phyloP scores from a whole-genome alignment of 2,888 invertebrate genomes.

The Pyralis farinalis region DNA sequence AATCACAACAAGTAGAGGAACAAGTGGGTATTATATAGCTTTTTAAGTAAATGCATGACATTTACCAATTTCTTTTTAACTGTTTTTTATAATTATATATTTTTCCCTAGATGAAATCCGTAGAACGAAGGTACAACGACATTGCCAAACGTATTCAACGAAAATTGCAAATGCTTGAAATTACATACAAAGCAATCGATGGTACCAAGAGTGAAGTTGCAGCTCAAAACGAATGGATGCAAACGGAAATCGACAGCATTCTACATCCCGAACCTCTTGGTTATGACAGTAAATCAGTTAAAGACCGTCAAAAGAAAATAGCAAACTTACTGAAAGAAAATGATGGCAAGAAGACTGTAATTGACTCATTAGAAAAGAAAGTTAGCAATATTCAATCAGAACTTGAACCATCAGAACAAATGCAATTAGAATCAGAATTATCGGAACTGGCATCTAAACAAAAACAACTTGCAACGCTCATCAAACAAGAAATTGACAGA shows the following conservation, averaged over 20 bases:
- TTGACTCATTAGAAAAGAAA: conserved; percentile 91
- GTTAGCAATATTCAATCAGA: conserved; percentile 92
- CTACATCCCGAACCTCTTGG: conserved; percentile 86
- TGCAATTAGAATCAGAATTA: conserved; percentile 87
- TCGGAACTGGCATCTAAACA: conserved; percentile 88
- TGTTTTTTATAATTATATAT: conserved; percentile 13
- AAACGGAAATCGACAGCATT: conserved; percentile 85
- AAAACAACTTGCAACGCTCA: conserved; percentile 84
- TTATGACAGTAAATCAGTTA: conserved; percentile 88
- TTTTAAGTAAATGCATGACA: conserved; percentile 1
- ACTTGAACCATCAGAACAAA: conserved; percentile 91
- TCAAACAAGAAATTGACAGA: conserved; percentile 88
- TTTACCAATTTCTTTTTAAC: not conserved
- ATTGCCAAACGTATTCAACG: conserved; percentile 91
- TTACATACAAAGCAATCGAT: conserved; percentile 91
- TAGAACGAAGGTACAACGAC: conserved; percentile 92
- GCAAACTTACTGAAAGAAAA: conserved; percentile 91
- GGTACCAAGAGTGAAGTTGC: conserved; percentile 90
- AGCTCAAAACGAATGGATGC: conserved; percentile 90
- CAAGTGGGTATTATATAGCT: conserved; percentile 72
- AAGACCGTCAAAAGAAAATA: conserved; percentile 85
- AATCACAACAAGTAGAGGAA: conserved; percentile 95
- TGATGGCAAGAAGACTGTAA: conserved; percentile 90
- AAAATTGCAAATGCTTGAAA: conserved; percentile 91
- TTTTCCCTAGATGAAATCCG: conserved; percentile 86